Evolutionary conservation across 1,140 invertebrate species (phyloP), one percentile per base, ranked within the genome.

Genomic region (Drosophila rhopaloa): DNA sequence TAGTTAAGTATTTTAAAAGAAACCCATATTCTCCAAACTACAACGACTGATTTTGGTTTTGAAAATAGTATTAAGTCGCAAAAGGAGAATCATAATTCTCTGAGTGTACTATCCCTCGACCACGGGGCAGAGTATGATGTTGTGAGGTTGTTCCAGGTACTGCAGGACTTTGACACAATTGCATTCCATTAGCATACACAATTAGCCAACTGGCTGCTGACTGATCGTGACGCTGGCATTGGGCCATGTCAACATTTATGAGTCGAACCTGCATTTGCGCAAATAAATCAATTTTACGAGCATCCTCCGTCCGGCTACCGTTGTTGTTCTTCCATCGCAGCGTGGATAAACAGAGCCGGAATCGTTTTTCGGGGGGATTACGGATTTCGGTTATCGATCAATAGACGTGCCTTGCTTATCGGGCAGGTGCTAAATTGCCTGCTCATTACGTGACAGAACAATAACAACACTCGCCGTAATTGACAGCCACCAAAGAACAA

Each of bases 181-280:
- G 84, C 84, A 89, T 89, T 76, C 84, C 84, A 89, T 89, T 89
- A 89, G 84, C 84, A 89, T 89, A 76, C 84, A 89, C 77, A 89
- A 89, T 89, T 89, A 89, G 84, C 72, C 80, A 78, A 66, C 58
- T 46, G 51, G 67, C 57, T 65, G 59, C 57, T 54, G 57, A 65
- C 71, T 68, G 77, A 75, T 88, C 84, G 84, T 88, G 84, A 89
- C 47, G 73, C 74, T 70, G 57, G 57, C 51, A 61, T 74, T 74
- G 68, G 67, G 71, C 73, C 73, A 66, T 76, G 75, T 78, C 51
- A 78, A 68, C 65, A 77, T 81, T 86, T 78, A 77, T 76, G 72
- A 70, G 58, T 57, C 71, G 44, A 43, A 32, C 46, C 62, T 63
- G 76, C 68, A 77, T 78, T 75, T 85, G 63, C 58, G 65, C 66